phyloP scores from a whole-genome alignment of 2,113 vertebrate species.

The Neogobius melanostomus region DNA sequence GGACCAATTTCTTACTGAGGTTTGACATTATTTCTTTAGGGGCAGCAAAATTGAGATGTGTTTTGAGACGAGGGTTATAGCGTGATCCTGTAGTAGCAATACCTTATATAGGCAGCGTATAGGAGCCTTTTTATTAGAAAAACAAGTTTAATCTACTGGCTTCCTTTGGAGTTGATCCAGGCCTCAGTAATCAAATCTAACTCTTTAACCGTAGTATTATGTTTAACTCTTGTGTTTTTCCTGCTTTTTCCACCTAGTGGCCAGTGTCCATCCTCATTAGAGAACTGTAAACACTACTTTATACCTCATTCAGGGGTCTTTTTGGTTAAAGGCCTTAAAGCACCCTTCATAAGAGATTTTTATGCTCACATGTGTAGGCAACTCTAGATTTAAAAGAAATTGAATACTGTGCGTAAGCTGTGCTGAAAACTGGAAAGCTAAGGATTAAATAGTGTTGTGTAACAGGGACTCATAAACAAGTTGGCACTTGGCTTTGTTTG shows the following conservation, averaged over 20 bases:
- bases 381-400: no score
- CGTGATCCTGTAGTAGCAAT: neutral
- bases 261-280: neutral
- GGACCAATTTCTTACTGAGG: neutral
- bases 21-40: constrained; percentile 10
- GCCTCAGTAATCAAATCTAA: neutral
- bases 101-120: neutral
- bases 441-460: no score
- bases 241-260: neutral
- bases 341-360: neutral
- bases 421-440: no score
- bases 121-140: neutral
- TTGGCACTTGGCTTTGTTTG: no score
- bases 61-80: neutral
- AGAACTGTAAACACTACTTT: neutral
- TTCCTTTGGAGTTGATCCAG: neutral
- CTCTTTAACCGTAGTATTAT: neutral
- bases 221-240: neutral
- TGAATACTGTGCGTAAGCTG: no score
- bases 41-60: constrained; percentile 2
- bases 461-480: no score
- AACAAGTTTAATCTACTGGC: neutral
- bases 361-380: no score
- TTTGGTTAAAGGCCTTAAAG: neutral
- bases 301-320: neutral